phyloP scores from a whole-genome alignment of 1,140 invertebrate species.

The Liolophura sinensis region DNA sequence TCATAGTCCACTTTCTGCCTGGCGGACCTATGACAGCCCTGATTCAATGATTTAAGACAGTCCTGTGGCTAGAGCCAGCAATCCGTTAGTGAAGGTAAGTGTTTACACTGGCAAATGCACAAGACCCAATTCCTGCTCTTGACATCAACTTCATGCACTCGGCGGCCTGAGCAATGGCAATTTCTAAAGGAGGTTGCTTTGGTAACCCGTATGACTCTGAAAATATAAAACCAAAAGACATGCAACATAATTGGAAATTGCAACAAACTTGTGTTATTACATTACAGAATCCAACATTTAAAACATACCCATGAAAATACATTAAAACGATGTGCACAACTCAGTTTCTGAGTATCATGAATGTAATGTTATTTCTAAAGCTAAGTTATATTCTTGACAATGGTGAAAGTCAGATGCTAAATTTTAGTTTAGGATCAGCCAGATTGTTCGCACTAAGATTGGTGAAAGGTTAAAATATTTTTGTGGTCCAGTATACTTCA shows the following conservation, averaged over 20 bases:
- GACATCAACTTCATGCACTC: constrained; percentile 89
- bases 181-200: constrained; percentile 86
- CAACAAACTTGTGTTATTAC: neutral
- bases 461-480: no score
- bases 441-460: no score
- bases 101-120: constrained; percentile 81
- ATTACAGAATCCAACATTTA: no score
- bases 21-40: neutral
- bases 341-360: no score
- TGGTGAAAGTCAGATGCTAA: no score
- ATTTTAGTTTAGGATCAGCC: no score
- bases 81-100: constrained; percentile 53
- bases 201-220: constrained; percentile 87
- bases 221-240: constrained; percentile 32
- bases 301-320: no score
- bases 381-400: no score
- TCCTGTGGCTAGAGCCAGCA: neutral
- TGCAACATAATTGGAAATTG: neutral
- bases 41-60: neutral
- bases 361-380: no score
- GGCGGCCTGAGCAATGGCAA: constrained; percentile 85
- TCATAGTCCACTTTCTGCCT: neutral
- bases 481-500: no score
- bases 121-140: constrained; percentile 84
- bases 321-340: no score